Percentiles rank a stretch among this genome's conserved stretches.
Conservation (phyloP, 1,140 invertebrate genomes). For the Drosophila elegans region DNA sequence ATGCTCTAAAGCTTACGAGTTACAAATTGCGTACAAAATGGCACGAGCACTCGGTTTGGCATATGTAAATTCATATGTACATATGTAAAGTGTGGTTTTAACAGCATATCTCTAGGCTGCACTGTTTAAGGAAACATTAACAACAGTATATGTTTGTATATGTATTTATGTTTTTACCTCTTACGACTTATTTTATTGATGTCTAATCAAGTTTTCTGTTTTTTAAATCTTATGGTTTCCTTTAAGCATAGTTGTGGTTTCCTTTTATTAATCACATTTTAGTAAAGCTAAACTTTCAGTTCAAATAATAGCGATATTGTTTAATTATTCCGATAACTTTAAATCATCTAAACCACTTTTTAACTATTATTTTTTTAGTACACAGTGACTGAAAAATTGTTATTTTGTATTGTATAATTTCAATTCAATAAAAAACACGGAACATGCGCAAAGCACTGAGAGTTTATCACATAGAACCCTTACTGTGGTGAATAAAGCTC, state of each 20-base stretch:
- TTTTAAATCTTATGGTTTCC: background rate
- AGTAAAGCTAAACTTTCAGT: background rate
- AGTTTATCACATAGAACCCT: background rate
- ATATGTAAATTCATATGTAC: background rate
- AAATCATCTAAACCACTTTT: background rate
- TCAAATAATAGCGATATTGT: background rate
- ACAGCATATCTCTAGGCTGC: background rate
- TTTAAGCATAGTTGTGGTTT: slow-evolving; percentile 5
- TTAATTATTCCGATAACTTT: slow-evolving; percentile 1
- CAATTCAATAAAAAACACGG: slow-evolving; percentile 6
- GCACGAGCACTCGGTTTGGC: background rate
- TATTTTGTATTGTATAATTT: slow-evolving; percentile 76
- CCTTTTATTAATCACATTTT: slow-evolving; percentile 4
- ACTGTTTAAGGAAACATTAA: background rate
- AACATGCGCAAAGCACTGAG: slow-evolving; percentile 43
- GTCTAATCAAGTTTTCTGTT: background rate
- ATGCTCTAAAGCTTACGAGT: too few relatives aligned
- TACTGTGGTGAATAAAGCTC: background rate
- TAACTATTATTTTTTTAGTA: background rate
- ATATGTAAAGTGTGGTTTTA: background rate
- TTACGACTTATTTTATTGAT: background rate
- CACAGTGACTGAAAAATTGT: slow-evolving; percentile 37
- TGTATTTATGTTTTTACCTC: background rate
- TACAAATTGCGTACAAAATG: slow-evolving; percentile 1
- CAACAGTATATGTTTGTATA: background rate